A percentile compares a stretch with the other conserved stretches of the same genome.
Conservation (phyloP, 1,140 invertebrate species). For the Pectinophora gossypiella region DNA sequence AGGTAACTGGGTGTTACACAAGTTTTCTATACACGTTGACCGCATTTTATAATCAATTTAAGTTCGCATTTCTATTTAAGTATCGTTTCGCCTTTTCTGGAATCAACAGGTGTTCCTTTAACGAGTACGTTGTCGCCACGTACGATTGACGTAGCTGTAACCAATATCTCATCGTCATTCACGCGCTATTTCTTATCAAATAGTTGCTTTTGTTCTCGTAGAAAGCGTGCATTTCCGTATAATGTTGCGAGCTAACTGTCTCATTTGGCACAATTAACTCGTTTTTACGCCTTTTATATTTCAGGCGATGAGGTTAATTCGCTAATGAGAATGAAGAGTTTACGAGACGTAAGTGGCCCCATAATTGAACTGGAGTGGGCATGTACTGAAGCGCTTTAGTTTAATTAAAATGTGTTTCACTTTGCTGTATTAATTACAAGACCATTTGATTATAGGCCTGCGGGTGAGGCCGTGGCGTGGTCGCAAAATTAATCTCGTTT, state of each 20-base stretch:
- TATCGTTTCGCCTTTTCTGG: slow-evolving; percentile 4
- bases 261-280: neutral
- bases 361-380: neutral
- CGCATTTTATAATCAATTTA: neutral
- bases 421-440: slow-evolving; percentile 10
- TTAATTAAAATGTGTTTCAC: slow-evolving; percentile 12
- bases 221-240: neutral
- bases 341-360: neutral
- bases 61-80: neutral
- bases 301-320: neutral
- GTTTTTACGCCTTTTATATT: neutral
- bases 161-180: neutral
- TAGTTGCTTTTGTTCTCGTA: neutral
- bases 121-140: neutral
- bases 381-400: slow-evolving; percentile 1
- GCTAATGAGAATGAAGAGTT: neutral
- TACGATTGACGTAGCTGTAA: neutral
- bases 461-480: neutral
- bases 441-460: slow-evolving; percentile 12
- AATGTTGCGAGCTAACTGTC: neutral
- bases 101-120: slow-evolving; percentile 25
- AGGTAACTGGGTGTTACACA: slow-evolving; percentile 25
- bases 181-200: slow-evolving; percentile 11
- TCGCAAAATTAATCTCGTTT: neutral
- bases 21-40: neutral